phyloP scores from a whole-genome alignment of 2,888 invertebrate genomes.

The Carabus problematicus region DNA sequence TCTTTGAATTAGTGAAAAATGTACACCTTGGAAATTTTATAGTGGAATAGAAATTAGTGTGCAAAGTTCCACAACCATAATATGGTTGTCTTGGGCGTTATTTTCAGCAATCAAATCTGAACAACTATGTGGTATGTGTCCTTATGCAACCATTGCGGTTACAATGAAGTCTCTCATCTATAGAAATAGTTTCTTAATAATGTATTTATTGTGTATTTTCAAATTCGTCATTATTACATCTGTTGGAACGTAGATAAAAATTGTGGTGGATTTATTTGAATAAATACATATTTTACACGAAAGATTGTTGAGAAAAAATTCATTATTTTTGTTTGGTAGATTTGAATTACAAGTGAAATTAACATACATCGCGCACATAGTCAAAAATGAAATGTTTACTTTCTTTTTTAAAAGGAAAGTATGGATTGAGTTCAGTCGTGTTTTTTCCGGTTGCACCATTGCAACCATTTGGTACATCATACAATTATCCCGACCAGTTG shows the following conservation, averaged over 20 bases:
- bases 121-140: no score
- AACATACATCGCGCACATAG: no score
- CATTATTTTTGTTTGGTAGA: no score
- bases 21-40: constrained; percentile 3
- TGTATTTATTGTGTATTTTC: background rate
- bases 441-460: constrained; percentile 22
- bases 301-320: no score
- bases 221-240: no score
- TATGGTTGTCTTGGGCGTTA: background rate
- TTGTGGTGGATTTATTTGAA: no score
- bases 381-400: background rate
- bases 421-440: constrained; percentile 11
- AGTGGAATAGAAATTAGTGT: background rate
- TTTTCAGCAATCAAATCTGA: background rate
- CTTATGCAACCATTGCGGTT: no score
- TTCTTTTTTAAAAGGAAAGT: constrained; percentile 32
- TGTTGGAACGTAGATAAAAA: no score
- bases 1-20: constrained; percentile 1
- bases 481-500: constrained; percentile 14
- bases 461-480: constrained; percentile 21
- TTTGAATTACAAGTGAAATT: no score
- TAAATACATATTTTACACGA: no score
- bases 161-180: no score
- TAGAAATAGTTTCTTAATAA: background rate
- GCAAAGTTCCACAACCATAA: background rate